Evolutionary conservation across 2,113 vertebrate genomes (phyloP), one percentile per base, ranked within the genome.

Genomic region (Macquaria ambigua): DNA sequence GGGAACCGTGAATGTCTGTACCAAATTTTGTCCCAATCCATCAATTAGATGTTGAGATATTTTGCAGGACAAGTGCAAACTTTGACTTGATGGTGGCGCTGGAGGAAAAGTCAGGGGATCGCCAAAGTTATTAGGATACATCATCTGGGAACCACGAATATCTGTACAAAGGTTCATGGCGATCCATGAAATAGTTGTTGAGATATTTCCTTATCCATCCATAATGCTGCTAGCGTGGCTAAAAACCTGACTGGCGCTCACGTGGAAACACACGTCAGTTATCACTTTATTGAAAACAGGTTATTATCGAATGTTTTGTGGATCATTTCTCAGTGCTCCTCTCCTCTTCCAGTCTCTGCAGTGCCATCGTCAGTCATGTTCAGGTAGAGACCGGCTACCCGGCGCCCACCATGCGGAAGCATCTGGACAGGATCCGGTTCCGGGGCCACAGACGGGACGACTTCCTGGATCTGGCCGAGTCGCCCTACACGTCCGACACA

Each of bases 381-480:
- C 58, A 77, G 81, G 95, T 95, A 96, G 92, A 94, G 63, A 85
- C 92, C 77, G 92, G 93, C 92, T 92, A 87, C 81, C 91, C 25
- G 91, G 95, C 91, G 94, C 21, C 97, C 96, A 97, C 95, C 96
- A 99, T 99, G 98, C 95, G 97, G 88, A 98, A 96, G 95, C 97
- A 96, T 85, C 93, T 99, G 95, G 98, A 99, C 95, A 97, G 93
- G 93, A 99, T 99, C 95, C 96, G 98, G 87, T 98, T 99, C 95
- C 97, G 98, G 96, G 97, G 98, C 93, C 97, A 97, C 93, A 97
- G 96, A 93, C 95, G 97, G 93, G 98, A 99, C 52, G 98, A 99
- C 89, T 97, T 98, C 95, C 95, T 97, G 88, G 98, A 99, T 88
- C 95, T 96, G 66, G 96, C 95, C 0, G 98, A 99, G 91, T 99